phyloP scores from a whole-genome alignment of 2,113 vertebrate genomes.

The Trichechus manatus region DNA sequence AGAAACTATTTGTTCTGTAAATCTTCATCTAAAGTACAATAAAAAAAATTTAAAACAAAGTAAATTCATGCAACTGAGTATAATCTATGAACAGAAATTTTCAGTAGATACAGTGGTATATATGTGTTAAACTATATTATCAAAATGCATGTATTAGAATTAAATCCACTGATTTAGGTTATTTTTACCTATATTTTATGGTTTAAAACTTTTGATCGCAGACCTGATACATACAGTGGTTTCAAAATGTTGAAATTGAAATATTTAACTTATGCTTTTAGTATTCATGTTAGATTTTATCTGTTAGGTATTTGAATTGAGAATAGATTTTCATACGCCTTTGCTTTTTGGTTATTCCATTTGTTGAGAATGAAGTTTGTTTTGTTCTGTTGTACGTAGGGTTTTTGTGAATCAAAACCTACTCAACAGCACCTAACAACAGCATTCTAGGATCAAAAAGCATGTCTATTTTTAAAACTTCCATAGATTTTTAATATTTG shows the following conservation, averaged over 20 bases:
- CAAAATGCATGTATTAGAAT: background rate
- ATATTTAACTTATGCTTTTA: conserved; percentile 41
- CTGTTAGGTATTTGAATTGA: background rate
- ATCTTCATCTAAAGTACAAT: too few relatives aligned
- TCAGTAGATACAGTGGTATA: background rate
- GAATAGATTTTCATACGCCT: conserved; percentile 25
- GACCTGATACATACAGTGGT: background rate
- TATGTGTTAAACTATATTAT: conserved; percentile 22
- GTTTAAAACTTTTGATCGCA: conserved; percentile 7
- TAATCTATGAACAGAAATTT: conserved; percentile 27
- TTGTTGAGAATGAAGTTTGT: background rate
- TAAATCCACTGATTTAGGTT: background rate
- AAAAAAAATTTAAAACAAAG: too few relatives aligned
- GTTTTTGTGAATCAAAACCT: too few relatives aligned
- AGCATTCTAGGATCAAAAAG: background rate
- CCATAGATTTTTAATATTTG: background rate
- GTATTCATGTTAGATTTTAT: conserved; percentile 44
- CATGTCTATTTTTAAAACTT: background rate
- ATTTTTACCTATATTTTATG: background rate
- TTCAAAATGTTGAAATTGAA: background rate
- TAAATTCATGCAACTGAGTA: conserved; percentile 39
- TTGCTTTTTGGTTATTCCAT: conserved; percentile 9
- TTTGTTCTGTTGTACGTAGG: background rate
- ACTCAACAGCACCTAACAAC: too few relatives aligned
- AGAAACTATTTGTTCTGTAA: too few relatives aligned